Percentiles rank a stretch among this genome's conserved stretches.
These are phyloP conservation scores for Xiphophorus couchianus DNA, from an alignment of 2,113 vertebrate species.

Conservation along the genomic window DNA sequence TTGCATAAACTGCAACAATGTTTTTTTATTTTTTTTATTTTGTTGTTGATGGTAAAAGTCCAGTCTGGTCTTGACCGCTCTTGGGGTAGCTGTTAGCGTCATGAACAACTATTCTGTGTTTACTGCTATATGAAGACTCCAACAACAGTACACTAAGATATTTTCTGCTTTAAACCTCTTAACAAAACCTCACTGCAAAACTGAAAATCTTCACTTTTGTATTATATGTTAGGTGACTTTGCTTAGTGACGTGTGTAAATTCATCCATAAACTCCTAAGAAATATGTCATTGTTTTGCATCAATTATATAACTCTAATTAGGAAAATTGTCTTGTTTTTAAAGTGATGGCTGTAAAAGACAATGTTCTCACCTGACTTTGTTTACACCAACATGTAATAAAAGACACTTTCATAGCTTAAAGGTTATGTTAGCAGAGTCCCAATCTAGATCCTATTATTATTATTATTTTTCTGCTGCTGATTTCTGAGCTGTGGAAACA, in stretches of 20 bases:
- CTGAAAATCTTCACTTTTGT: background rate
- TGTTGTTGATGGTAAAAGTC: too few relatives aligned
- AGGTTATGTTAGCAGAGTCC: background rate
- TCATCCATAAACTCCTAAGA: background rate
- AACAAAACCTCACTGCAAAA: background rate
- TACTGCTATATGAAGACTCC: background rate
- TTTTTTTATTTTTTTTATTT: too few relatives aligned
- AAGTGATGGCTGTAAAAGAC: too few relatives aligned
- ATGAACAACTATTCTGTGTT: background rate
- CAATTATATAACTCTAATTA: background rate
- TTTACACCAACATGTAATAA: background rate
- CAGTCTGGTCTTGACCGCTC: too few relatives aligned
- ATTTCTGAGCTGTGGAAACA: background rate
- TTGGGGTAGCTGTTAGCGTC: background rate
- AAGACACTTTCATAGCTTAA: background rate
- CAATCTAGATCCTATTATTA: background rate
- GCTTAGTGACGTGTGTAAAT: background rate
- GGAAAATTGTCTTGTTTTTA: too few relatives aligned
- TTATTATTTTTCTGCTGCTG: background rate
- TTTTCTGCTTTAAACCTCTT: background rate
- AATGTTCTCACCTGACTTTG: background rate
- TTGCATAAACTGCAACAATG: background rate
- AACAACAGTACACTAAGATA: background rate
- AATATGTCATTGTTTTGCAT: background rate
- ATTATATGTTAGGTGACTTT: too few relatives aligned